phyloP scores from a whole-genome alignment of 2,888 invertebrate genomes.

The Marronus borbonicus region DNA sequence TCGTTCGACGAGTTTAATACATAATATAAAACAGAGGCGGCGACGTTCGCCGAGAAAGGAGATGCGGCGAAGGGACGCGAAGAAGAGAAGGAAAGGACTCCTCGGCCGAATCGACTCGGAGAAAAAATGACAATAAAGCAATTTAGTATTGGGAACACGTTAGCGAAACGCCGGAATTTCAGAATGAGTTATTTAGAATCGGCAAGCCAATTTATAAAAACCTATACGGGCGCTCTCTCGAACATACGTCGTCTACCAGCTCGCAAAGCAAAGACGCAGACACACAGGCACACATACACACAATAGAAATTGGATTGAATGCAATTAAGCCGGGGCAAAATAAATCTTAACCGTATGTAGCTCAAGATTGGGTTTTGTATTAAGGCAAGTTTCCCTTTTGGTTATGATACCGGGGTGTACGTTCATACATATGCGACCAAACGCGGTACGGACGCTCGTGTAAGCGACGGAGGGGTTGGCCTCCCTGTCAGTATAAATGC shows the following conservation, averaged over 20 bases:
- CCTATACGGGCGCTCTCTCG: conserved; percentile 5
- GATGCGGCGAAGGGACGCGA: neutral
- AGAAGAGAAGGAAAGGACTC: neutral
- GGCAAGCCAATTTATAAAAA: conserved; percentile 36
- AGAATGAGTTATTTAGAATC: conserved; percentile 42
- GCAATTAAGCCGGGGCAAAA: conserved; percentile 50
- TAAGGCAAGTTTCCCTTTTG: conserved; percentile 47
- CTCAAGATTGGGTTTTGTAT: conserved; percentile 52
- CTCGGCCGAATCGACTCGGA: neutral
- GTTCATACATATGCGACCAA: conserved; percentile 26
- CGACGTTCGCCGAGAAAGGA: conserved; percentile 7
- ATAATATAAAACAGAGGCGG: conserved; percentile 12
- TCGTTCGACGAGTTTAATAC: conserved; percentile 21
- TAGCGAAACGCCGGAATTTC: conserved; percentile 33
- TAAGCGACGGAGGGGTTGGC: conserved; percentile 58
- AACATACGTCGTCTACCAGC: neutral
- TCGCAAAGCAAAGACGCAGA: no score
- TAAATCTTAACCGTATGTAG: conserved; percentile 51
- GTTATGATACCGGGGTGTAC: conserved; percentile 44
- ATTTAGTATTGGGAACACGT: conserved; percentile 40
- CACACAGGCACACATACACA: conserved; percentile 15
- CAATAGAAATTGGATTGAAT: conserved; percentile 50
- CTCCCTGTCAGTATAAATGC: conserved; percentile 68
- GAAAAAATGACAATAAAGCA: conserved; percentile 35
- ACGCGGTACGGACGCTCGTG: neutral